phyloP scores from a whole-genome alignment of 2,113 vertebrate species.

The Arvicanthis niloticus region DNA sequence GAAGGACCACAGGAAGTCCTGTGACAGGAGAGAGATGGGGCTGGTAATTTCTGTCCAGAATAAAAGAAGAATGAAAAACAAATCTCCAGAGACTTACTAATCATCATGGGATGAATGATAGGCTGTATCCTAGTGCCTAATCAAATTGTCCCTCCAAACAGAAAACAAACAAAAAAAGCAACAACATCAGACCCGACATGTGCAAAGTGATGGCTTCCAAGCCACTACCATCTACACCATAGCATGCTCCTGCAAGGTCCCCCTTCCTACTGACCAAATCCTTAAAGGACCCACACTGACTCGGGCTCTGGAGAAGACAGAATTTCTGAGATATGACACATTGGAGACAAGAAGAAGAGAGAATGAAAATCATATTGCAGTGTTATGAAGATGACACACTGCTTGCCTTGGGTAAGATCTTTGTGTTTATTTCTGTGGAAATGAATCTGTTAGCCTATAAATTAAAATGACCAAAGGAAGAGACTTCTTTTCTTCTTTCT shows the following conservation, averaged over 20 bases:
- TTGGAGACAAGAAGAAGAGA: background rate
- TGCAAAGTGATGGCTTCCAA: background rate
- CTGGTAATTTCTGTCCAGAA: background rate
- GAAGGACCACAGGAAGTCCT: background rate
- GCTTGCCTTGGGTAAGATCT: background rate
- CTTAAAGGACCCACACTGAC: background rate
- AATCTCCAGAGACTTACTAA: no score
- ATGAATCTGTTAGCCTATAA: slow-evolving; percentile 28
- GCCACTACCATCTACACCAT: background rate
- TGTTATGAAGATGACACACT: background rate
- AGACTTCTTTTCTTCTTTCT: background rate
- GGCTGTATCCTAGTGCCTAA: background rate
- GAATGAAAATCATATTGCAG: background rate
- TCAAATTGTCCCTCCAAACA: background rate
- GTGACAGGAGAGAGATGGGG: background rate
- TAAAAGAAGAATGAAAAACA: background rate
- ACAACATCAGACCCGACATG: background rate
- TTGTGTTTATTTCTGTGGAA: slow-evolving; percentile 40
- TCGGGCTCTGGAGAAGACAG: background rate
- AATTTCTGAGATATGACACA: background rate
- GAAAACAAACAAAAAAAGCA: background rate
- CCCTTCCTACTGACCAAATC: background rate
- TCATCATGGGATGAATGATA: background rate
- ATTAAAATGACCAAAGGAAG: slow-evolving; percentile 17
- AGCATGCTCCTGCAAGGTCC: background rate